Base-by-base conservation (phyloP, 2,113 vertebrate species). In the Condylura cristata region DNA sequence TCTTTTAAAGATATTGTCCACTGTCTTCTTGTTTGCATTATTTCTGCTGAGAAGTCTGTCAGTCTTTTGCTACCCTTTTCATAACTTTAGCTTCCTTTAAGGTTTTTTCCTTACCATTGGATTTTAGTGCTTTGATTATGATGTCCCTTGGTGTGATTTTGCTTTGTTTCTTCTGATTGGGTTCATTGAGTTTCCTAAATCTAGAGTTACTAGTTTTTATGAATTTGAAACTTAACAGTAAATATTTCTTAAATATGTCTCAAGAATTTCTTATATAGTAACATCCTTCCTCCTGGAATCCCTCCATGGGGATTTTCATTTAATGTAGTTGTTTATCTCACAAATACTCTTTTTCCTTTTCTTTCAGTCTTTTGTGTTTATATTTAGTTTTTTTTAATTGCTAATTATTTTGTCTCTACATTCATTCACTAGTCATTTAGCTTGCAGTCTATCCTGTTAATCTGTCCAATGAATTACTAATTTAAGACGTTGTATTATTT, bases 161-260 rank as follows among this genome's bases (percentile, higher is more conserved):
- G 72, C 34, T 65, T 91, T 91, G 56, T 66, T 91, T 86, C n/a
- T 81, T 74, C 44, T 34, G 6, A 2, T 51, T 75, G 48, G 48
- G 12, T 58, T 95, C 30, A 20, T 46, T 90, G 44, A 83, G 11
- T 75, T 88, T 88, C 18, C 65, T 81, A 88, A 51, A 34, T n/a
- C 16, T 78, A 39, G 20, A 76, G 32, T 66, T 66, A 46, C 6
- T 66, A 44, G 24, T 72, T 72, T 63, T 72, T 24, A 34, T 63
- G 30, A 63, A 72, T 72, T 71, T 28, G 39, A 80, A 72, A 81
- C 8, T 9, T 53, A 53, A 81, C 30, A 63, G 11, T 8, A 3
- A 56, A 1, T 44, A 72, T 70, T 60, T 92, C 46, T 82, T 82
- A 41, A 79, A 79, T 56, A 51, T 17, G 14, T 51, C 48, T 51